Base-by-base conservation (phyloP, 92 coral and sea anemone species). In the Isaurus tuberculatus region DNA sequence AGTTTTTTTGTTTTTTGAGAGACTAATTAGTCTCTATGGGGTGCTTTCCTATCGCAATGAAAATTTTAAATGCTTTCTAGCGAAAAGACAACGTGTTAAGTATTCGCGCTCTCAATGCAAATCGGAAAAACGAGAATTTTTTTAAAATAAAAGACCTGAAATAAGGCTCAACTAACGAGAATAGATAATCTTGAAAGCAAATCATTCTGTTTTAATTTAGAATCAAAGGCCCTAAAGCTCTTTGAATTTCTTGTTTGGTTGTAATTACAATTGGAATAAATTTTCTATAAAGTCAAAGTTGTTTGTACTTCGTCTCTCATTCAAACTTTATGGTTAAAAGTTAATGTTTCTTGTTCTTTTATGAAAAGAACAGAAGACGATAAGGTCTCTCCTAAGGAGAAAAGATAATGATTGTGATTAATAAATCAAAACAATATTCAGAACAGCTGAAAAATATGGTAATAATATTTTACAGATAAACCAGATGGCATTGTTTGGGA, bases 371-470 rank as follows among this genome's bases (percentile, higher is more conserved):
- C 82, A 77, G 53, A 77, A 58, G 82, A 77, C 25, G 70, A 36
- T 77, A 77, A 77, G 58, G 67, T 32, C 68, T 40, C 70, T 77
- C 82, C 82, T 58, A 58, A 77, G 70, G 70, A 77, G 82, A 58
- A 58, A 8, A 65, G 86, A 31, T 83, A 78, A 74, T 46, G 44
- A 55, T 73, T 79, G 82, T 88, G 88, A 88, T 88, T 88, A 88
- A 80, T 70, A 88, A 84, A 79, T 79, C 83, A 88, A 88, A 88
- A 88, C 89, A 88, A 69, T 78, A 72, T 11, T 81, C 75, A 68
- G 65, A 42, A 75, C 89, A 88, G 91, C 91, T 88, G 91, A 88
- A 87, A 36, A 48, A 33, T 79, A 84, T 88, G 79, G 86, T 63
- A 88, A 84, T 84, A 84, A 30, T 23, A 8, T 30, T 30, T 13